Base-by-base conservation (phyloP, 2,113 vertebrate species). In the Benitochromis conjunctus region DNA sequence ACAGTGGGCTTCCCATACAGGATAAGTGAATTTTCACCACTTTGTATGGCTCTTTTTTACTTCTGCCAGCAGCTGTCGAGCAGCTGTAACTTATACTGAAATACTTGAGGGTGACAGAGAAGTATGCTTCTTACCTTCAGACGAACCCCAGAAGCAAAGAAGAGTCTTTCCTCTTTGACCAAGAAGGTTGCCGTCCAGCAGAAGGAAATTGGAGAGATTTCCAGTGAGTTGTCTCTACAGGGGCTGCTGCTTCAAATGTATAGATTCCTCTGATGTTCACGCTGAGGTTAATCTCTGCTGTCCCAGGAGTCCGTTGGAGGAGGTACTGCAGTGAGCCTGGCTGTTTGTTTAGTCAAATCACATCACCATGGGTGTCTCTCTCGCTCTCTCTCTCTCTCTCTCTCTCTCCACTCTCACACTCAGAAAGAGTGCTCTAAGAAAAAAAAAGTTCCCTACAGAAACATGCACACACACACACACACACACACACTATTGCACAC, bases 321-420 rank as follows among this genome's bases (percentile, higher is more conserved):
- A 93, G 93, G 92, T 62, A 86, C 86, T 38, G 19, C 86, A 87
- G 88, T 64, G 88, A 91, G 91, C 38, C 69, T 0, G 60, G 89
- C 88, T 94, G 95, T 96, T 95, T 96, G 92, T 94, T 94, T 95
- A 94, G 93, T 95, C 94, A 95, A 94, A 95, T 91, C 91, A 93
- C 91, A 95, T 92, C 93, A 86, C 90, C 84, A 31, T 11, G 41
- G 92, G 91, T 86, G 86, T 91, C 88, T 93, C 87, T 80, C 76
- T 77, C 85, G 78, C 81, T 82, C 85, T 64, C 84, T 80, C 81
- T 82, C 85, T 64, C 84, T 80, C 82, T 64, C 78, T 19, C 80
- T 85, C 81, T 83, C 83, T 56, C 81, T 84, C 10, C 82, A 87
- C 88, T 71, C 92, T 86, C 89, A 92, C 91, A 80, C 91, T 93